Percentiles rank a stretch among this genome's conserved stretches.
Conservation (phyloP, 2,888 invertebrate genomes). For the Orchesellides sinensis region DNA sequence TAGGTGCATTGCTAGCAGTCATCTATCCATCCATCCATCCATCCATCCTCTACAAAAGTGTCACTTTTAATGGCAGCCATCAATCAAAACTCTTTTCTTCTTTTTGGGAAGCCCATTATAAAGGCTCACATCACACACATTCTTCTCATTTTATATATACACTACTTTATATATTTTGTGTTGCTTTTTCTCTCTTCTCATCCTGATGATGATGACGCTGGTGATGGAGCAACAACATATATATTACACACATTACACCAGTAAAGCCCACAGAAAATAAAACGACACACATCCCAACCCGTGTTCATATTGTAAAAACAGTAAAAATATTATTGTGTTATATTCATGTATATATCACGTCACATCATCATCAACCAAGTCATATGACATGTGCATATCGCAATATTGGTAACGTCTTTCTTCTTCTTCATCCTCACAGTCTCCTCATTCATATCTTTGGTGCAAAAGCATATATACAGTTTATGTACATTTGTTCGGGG, state of each 20-base stretch:
- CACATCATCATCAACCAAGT: background rate
- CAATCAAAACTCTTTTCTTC: constrained; percentile 72
- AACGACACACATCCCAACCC: constrained; percentile 62
- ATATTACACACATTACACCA: constrained; percentile 64
- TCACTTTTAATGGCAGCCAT: constrained; percentile 74
- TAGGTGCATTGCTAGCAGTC: constrained; percentile 42
- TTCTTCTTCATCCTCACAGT: constrained; percentile 17
- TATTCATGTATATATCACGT: constrained; percentile 41
- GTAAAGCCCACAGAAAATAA: constrained; percentile 66
- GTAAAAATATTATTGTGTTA: constrained; percentile 35
- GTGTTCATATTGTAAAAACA: constrained; percentile 16
- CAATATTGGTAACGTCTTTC: constrained; percentile 15
- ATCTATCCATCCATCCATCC: constrained; percentile 59
- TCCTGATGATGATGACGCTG: constrained; percentile 44
- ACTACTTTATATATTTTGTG: background rate
- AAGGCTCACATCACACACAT: constrained; percentile 53
- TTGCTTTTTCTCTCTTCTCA: constrained; percentile 39
- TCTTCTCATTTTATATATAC: background rate
- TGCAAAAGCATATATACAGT: too few relatives aligned
- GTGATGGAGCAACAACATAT: constrained; percentile 29
- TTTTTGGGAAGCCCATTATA: constrained; percentile 66
- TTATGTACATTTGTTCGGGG: too few relatives aligned
- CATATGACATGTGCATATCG: constrained; percentile 58
- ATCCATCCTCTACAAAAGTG: constrained; percentile 69
- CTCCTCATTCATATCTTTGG: background rate